Evolutionary conservation across 2,797 vertebrate species (phyloP), one percentile per base, ranked within the genome.

Genomic region (Periophthalmus magnuspinnatus): DNA sequence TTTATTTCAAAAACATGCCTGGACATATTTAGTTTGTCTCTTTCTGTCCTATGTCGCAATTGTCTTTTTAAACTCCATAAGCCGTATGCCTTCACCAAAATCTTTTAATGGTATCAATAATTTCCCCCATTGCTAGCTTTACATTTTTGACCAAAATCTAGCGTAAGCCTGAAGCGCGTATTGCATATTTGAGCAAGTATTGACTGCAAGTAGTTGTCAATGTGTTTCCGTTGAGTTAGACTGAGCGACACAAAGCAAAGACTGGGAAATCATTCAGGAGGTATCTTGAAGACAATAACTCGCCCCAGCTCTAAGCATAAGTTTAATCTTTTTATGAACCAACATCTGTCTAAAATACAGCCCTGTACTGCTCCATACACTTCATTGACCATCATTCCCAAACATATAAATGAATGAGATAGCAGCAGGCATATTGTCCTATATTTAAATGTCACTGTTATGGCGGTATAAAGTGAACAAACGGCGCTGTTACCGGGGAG

Each of bases 381-480:
- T 33, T 58, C 16, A 58, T 14, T 19, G 56, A 28, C 14, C 16
- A n/a, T 60, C 6, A 32, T n/a, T 36, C 17, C 58, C 58, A 33
- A 14, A 60, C 58, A 19, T 7, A n/a, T 36, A 5, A n/a, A 16
- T 34, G 17, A 60, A n/a, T 60, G 17, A 60, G 58, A 60, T 17
- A 60, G 58, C 28, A 22, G 3, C 16, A 22, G 9, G n/a, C 32
- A 36, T 34, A 60, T 33, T 34, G 58, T 60, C 33, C 57, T 14
- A 59, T 59, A 59, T 34, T 59, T 59, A 59, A 32, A 19, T 59
- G 32, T 59, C 32, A 14, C 16, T 19, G 28, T 60, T 60, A 60
- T n/a, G 33, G 17, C 2, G 5, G 24, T 9, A 58, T 58, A 58
- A 58, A 58, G 14, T 58, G 56, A 32, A 58, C 32, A 60, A 58